A percentile compares a stretch with the other conserved stretches of the same genome.
Conservation (phyloP, 2,888 invertebrate species). For the Rotaria macrura region DNA sequence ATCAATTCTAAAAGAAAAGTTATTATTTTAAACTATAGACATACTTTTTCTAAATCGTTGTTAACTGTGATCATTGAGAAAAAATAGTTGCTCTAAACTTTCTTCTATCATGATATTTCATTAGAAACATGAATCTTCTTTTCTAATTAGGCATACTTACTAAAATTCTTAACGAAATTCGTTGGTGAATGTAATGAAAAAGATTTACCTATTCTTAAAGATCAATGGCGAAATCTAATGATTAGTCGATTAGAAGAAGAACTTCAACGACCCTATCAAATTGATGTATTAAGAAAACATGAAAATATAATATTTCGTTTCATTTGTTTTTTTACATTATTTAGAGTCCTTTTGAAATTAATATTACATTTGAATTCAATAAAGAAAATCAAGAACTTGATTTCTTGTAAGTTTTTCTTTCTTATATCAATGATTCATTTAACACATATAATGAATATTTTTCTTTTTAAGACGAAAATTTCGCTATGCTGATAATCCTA, state of each 20-base stretch:
- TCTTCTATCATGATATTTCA: too few species aligned
- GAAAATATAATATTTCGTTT: background rate
- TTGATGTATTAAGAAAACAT: background rate
- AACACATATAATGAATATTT: too few species aligned
- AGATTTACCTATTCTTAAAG: background rate
- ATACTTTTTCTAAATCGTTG: too few species aligned
- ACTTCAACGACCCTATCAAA: background rate
- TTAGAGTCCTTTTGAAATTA: conserved; percentile 19
- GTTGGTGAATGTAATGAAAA: background rate
- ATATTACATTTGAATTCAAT: background rate
- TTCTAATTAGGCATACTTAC: conserved; percentile 18
- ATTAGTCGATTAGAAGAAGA: background rate
- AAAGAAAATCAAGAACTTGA: background rate
- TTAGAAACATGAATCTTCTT: too few species aligned
- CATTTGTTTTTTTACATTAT: too few species aligned
- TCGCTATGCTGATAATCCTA: conserved; percentile 8
- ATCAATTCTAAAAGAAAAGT: too few species aligned
- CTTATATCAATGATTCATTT: too few species aligned
- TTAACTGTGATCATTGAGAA: too few species aligned
- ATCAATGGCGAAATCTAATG: conserved; percentile 12
- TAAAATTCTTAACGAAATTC: background rate
- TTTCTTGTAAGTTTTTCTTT: background rate
- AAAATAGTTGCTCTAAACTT: too few species aligned
- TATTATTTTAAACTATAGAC: too few species aligned
- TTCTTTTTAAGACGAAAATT: background rate